Evolutionary conservation across 2,113 vertebrate species (phyloP).

Genomic region (Pseudorectes ferrugineus): DNA sequence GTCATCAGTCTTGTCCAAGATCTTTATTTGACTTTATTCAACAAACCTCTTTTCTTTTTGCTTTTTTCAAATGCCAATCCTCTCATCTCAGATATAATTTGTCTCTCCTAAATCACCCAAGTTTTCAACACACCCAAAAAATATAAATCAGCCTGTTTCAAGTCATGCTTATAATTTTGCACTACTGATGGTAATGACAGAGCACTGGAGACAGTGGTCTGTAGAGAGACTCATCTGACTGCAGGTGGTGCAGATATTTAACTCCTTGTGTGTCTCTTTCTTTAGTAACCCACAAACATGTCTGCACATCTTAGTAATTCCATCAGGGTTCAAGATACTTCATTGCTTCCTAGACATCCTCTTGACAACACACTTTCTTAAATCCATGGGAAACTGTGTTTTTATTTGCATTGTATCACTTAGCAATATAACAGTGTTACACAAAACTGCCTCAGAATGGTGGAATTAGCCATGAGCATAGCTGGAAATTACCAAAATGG

Average conservation of each 20-base stretch:
- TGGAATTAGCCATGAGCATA: background rate
- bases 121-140: background rate
- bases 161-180: background rate
- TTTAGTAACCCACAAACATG: background rate
- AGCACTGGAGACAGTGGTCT: background rate
- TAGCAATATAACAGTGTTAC: accelerated
- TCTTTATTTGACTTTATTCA: background rate
- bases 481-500: background rate
- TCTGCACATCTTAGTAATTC: background rate
- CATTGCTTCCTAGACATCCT: background rate
- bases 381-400: background rate
- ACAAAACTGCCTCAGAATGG: background rate
- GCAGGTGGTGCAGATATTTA: background rate
- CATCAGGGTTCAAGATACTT: background rate
- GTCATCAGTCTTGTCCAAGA: background rate
- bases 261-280: background rate
- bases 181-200: background rate
- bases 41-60: background rate
- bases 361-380: background rate
- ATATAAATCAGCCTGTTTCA: background rate
- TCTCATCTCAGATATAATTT: background rate
- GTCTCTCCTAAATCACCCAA: background rate
- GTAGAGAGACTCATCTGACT: background rate
- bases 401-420: background rate
- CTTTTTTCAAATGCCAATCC: background rate